Conservation (phyloP, 37 sponge, comb jelly and placozoan genomes). For the Agelas oroides region DNA sequence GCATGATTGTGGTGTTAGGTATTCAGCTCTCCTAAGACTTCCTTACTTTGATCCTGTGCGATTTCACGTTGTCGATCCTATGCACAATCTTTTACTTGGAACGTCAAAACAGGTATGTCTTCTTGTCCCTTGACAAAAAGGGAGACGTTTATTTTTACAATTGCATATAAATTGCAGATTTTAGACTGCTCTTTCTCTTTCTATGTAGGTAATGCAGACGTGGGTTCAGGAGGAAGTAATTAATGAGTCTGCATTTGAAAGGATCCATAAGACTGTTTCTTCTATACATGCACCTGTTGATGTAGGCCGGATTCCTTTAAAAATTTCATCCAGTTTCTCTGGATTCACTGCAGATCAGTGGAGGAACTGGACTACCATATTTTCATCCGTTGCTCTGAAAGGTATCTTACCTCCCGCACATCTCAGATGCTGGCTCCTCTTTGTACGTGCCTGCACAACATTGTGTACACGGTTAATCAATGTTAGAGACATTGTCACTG, state of each 20-base stretch:
- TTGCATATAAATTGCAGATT: too few relatives aligned
- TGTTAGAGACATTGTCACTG: too few relatives aligned
- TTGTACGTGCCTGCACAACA: conserved; percentile 60
- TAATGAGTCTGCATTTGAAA: too few relatives aligned
- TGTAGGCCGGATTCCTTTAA: conserved; percentile 63
- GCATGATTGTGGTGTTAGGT: conserved; percentile 37
- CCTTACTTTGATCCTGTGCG: conserved; percentile 54
- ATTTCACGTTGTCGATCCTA: conserved; percentile 49
- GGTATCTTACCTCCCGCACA: conserved; percentile 42
- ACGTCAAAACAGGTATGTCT: too few relatives aligned
- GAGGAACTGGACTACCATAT: conserved; percentile 63
- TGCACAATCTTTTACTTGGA: conserved; percentile 68
- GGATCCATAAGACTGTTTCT: too few relatives aligned
- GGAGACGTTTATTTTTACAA: too few relatives aligned
- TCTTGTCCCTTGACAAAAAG: too few relatives aligned
- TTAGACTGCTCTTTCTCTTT: too few relatives aligned
- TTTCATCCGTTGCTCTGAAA: conserved; percentile 61
- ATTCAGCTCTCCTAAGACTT: conserved; percentile 38
- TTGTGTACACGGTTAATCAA: conserved; percentile 30
- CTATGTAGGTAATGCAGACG: too few relatives aligned
- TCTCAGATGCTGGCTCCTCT: conserved; percentile 61
- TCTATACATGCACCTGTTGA: too few relatives aligned
- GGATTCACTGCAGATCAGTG: conserved; percentile 78
- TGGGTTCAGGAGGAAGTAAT: too few relatives aligned
- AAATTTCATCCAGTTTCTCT: conserved; percentile 47